A percentile compares a stretch with the other conserved stretches of the same genome.
Evolutionary conservation across 2,888 invertebrate species (phyloP).

Genomic region (Acrobasis consociella): DNA sequence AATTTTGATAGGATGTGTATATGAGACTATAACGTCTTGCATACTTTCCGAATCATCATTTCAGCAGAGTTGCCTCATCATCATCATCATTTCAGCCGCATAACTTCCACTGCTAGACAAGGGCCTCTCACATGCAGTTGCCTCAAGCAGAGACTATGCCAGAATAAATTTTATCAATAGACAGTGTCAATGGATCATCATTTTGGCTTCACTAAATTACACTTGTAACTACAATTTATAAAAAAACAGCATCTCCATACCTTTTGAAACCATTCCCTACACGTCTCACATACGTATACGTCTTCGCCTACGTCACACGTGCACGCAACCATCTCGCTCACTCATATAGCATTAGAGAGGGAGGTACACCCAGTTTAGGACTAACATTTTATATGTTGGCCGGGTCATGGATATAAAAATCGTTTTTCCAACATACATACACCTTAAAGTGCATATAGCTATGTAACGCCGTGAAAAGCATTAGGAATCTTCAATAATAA

Average conservation of each 20-base stretch:
- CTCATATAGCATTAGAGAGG: slow-evolving; percentile 51
- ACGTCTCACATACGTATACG: slow-evolving; percentile 63
- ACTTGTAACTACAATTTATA: background rate
- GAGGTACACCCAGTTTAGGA: slow-evolving; percentile 67
- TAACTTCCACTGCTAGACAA: too few species aligned
- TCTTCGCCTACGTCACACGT: slow-evolving; percentile 70
- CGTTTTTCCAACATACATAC: slow-evolving; percentile 66
- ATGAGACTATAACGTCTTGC: too few species aligned
- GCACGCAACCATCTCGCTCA: slow-evolving; percentile 55
- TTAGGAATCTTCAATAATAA: slow-evolving; percentile 72
- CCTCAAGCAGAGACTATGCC: too few species aligned
- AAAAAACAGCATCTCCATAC: slow-evolving; percentile 46
- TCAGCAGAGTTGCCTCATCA: too few species aligned
- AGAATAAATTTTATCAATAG: too few species aligned
- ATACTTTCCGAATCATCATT: too few species aligned
- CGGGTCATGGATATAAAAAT: slow-evolving; percentile 83
- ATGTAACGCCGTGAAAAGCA: slow-evolving; percentile 58
- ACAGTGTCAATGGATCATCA: too few species aligned
- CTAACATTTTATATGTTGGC: slow-evolving; percentile 83
- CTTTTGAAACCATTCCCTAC: slow-evolving; percentile 46
- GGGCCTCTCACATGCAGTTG: too few species aligned
- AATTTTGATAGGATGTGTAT: too few species aligned
- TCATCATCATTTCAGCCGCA: too few species aligned
- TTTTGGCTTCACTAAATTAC: background rate
- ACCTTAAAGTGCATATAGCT: slow-evolving; percentile 43